Evolutionary conservation across 2,797 vertebrate species (phyloP), one percentile per base, ranked within the genome.

Genomic region (Florisuga fusca): DNA sequence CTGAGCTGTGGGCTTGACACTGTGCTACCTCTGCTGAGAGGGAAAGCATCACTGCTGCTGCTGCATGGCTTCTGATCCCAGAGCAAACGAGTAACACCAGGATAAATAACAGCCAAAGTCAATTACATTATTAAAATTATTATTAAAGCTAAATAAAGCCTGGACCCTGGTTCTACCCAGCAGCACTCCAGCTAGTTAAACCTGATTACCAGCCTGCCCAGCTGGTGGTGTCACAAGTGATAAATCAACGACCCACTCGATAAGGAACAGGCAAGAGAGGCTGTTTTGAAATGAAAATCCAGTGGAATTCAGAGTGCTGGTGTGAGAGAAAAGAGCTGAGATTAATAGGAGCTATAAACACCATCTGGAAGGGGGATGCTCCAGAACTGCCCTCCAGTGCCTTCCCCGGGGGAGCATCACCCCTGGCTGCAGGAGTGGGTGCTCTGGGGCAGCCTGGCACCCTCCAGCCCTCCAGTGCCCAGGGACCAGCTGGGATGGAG

Each of bases 221-320:
- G 0, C 2, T 53, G 57, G 68, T 69, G 15, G 5, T 58, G 84
- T 59, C 84, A 71, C 50, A 29, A 82, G 61, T 0, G 10, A 82
- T 80, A 83, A 89, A 92, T 77, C 94, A 87, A 33, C 61, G 43
- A 6, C 62, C 21, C 8, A 3, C 72, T 96, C 63, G 91, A 92
- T 93, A 95, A 92, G 82, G 87, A 71, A 67, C 83, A 85, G 91
- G 72, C 84, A 80, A 89, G 72, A 1, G 1, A 71, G 53, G 87
- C 87, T 93, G 76, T 94, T 96, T 92, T 74, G 87, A 84, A 96
- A 92, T 61, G 31, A 85, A 91, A 92, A 91, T 71, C 78, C 62
- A 31, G 27, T 92, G 87, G 91, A 89, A 95, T 80, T 76, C 34
- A 67, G 72, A 82, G 78, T 23, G 57, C 62, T 71, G 26, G 67